phyloP scores from a whole-genome alignment of 2,888 invertebrate species.

The Nezara viridula region DNA sequence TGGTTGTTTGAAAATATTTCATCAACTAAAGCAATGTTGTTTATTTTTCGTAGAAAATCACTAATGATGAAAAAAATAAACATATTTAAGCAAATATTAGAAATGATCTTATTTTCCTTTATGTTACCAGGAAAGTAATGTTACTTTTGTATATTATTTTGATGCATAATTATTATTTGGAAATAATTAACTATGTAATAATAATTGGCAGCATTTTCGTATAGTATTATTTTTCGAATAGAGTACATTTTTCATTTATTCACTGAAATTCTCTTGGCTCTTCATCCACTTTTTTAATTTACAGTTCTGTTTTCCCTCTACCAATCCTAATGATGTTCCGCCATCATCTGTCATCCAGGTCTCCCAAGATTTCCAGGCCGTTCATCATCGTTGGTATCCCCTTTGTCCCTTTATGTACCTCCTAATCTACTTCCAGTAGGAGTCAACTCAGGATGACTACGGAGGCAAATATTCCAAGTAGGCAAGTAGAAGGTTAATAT shows the following conservation, averaged over 20 bases:
- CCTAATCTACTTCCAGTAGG: background rate
- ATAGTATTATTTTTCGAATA: background rate
- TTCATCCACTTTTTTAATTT: background rate
- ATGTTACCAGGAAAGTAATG: too few species aligned
- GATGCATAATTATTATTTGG: too few species aligned
- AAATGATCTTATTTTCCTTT: too few species aligned
- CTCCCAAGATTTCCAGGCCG: background rate
- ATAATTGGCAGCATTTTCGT: background rate
- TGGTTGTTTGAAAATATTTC: too few species aligned
- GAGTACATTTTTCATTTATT: background rate
- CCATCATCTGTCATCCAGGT: background rate
- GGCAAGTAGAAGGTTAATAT: too few species aligned
- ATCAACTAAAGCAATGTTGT: too few species aligned
- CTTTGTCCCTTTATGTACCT: background rate
- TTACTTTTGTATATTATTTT: too few species aligned
- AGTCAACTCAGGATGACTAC: slow-evolving; percentile 3
- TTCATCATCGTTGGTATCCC: background rate
- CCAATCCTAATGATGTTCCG: background rate
- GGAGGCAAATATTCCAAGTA: background rate
- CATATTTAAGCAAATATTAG: too few species aligned
- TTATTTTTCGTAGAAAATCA: too few species aligned
- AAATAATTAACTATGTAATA: background rate
- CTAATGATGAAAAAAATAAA: too few species aligned
- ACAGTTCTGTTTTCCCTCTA: background rate
- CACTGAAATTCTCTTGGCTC: background rate